Evolutionary conservation across 1,140 invertebrate genomes (phyloP).

Genomic region (Heliconius himera): DNA sequence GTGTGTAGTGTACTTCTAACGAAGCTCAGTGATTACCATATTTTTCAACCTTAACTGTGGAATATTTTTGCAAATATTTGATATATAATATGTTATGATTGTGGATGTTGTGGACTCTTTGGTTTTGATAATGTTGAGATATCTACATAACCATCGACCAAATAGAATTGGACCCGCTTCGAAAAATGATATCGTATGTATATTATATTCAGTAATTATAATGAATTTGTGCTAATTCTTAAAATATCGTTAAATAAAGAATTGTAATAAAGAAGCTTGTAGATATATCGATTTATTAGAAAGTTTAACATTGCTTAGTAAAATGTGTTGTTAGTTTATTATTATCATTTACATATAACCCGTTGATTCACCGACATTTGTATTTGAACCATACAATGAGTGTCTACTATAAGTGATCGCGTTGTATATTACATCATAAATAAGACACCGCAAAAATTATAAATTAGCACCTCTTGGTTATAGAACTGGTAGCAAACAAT

Average conservation of each 20-base stretch:
- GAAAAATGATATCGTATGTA: constrained; percentile 56
- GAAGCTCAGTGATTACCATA: constrained; percentile 32
- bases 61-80: constrained; percentile 1
- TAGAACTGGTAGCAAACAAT: too few relatives aligned
- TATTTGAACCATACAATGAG: too few relatives aligned
- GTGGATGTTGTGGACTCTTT: constrained; percentile 31
- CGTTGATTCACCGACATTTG: too few relatives aligned
- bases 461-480: too few relatives aligned
- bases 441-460: too few relatives aligned
- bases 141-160: constrained; percentile 50
- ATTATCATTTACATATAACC: too few relatives aligned
- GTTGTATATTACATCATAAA: too few relatives aligned
- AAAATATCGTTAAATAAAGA: too few relatives aligned
- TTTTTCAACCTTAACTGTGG: constrained; percentile 25
- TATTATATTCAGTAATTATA: constrained; percentile 16
- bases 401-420: too few relatives aligned
- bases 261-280: not conserved
- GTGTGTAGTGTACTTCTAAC: constrained; percentile 25
- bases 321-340: too few relatives aligned
- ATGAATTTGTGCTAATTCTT: not conserved
- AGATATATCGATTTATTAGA: not conserved
- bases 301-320: not conserved
- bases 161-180: constrained; percentile 58
- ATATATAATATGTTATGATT: constrained; percentile 33
- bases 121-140: constrained; percentile 58